phyloP scores from a whole-genome alignment of 2,888 invertebrate genomes.

The Tenthredo notha region DNA sequence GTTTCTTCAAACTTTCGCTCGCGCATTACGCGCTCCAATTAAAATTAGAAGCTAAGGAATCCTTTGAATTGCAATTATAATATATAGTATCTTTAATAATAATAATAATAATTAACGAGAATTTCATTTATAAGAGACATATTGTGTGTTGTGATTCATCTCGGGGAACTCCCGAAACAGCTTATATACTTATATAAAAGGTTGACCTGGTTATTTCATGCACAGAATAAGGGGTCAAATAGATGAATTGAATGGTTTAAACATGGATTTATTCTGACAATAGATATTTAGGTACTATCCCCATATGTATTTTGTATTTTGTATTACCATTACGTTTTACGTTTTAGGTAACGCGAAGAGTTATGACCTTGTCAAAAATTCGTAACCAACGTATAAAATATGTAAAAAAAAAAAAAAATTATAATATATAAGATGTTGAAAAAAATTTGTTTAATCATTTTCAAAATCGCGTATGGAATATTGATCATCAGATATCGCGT shows the following conservation, averaged over 20 bases:
- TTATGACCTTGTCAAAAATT: slow-evolving; percentile 12
- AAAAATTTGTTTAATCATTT: background rate
- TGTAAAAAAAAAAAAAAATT: too few species aligned
- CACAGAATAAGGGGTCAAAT: slow-evolving; percentile 17
- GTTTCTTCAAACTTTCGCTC: slow-evolving; percentile 34
- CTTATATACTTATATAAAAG: background rate
- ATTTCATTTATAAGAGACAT: background rate
- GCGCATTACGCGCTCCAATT: slow-evolving; percentile 16
- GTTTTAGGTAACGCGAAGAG: background rate
- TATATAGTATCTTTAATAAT: too few species aligned
- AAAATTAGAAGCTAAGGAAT: background rate
- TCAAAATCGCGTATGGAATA: background rate
- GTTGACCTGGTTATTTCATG: background rate
- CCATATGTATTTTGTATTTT: too few species aligned
- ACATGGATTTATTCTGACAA: slow-evolving; percentile 32
- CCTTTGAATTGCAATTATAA: background rate
- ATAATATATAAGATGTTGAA: background rate
- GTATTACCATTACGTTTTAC: background rate
- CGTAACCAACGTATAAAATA: background rate
- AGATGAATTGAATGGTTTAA: slow-evolving; percentile 21
- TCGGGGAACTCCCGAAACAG: background rate
- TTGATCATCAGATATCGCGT: background rate
- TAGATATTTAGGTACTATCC: background rate
- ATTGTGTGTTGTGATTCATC: background rate
- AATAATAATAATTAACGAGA: background rate